phyloP scores from a whole-genome alignment of 2,888 invertebrate species.

The Anthophora plumipes region DNA sequence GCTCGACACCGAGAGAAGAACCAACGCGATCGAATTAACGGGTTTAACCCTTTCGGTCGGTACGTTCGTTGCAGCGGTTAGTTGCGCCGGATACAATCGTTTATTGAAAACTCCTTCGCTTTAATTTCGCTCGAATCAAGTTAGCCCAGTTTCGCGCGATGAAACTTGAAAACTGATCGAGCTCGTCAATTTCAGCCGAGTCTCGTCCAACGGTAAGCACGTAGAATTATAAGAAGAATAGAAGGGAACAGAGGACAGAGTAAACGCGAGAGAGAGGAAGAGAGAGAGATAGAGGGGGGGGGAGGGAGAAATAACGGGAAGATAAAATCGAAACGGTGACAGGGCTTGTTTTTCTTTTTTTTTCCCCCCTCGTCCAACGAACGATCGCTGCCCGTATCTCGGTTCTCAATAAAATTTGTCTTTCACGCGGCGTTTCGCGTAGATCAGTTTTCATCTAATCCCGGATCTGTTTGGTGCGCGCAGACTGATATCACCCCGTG shows the following conservation, averaged over 20 bases:
- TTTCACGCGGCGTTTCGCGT: background rate
- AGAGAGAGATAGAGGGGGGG: too few relatives aligned
- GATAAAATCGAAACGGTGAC: background rate
- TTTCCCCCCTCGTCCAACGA: background rate
- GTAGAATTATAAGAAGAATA: too few relatives aligned
- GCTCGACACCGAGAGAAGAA: background rate
- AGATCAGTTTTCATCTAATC: slow-evolving; percentile 52
- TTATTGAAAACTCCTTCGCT: slow-evolving; percentile 40
- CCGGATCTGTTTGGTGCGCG: slow-evolving; percentile 35
- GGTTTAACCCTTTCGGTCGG: slow-evolving; percentile 15
- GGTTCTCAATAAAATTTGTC: slow-evolving; percentile 28
- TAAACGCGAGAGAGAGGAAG: too few relatives aligned
- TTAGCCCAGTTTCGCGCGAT: slow-evolving; percentile 24
- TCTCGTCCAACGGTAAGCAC: background rate
- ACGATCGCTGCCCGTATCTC: background rate
- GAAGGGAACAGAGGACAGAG: too few relatives aligned
- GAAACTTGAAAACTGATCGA: slow-evolving; percentile 22
- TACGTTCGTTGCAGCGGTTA: slow-evolving; percentile 19
- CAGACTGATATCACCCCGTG: slow-evolving; percentile 20
- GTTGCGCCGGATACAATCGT: slow-evolving; percentile 24
- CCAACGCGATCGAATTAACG: slow-evolving; percentile 31
- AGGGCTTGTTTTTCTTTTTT: background rate
- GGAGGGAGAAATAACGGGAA: background rate
- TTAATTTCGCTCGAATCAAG: slow-evolving; percentile 33
- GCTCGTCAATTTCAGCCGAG: background rate